Conservation (phyloP, 2,888 invertebrate genomes). For the Danaus chrysippus region DNA sequence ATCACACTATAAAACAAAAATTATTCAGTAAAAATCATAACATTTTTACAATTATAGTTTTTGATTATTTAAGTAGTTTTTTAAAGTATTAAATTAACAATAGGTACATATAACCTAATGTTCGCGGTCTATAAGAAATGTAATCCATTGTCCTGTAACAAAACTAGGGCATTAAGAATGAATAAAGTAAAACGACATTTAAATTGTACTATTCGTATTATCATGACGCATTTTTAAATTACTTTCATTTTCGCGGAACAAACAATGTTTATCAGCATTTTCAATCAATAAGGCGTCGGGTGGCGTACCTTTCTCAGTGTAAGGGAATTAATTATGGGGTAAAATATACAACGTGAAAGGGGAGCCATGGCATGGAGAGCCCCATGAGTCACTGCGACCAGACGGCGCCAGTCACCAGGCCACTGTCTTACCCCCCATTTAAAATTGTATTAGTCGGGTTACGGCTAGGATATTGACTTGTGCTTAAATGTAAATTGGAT, state of each 20-base stretch:
- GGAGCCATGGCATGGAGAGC: constrained; percentile 57
- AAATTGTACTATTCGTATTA: neutral
- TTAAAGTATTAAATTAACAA: no score
- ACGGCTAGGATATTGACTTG: neutral
- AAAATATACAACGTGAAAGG: constrained; percentile 58
- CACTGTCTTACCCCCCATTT: constrained; percentile 53
- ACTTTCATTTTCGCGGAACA: constrained; percentile 7
- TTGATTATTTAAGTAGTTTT: no score
- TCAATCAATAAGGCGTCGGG: constrained; percentile 6
- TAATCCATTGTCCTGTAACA: neutral
- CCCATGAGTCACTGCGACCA: constrained; percentile 72
- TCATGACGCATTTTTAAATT: neutral
- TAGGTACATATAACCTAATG: no score
- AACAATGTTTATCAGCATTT: constrained; percentile 12
- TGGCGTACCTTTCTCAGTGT: constrained; percentile 19
- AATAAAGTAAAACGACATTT: neutral
- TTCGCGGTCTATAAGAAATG: no score
- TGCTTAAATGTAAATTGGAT: neutral
- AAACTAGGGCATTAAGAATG: neutral
- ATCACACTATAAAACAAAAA: no score
- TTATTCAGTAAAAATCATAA: no score
- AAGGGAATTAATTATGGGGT: constrained; percentile 63
- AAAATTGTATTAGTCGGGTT: constrained; percentile 19
- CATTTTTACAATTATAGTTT: no score
- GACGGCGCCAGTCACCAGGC: constrained; percentile 61